Evolutionary conservation across 2,888 invertebrate species (phyloP), one percentile per base, ranked within the genome.

Genomic region (Polyommatus iphigenia): DNA sequence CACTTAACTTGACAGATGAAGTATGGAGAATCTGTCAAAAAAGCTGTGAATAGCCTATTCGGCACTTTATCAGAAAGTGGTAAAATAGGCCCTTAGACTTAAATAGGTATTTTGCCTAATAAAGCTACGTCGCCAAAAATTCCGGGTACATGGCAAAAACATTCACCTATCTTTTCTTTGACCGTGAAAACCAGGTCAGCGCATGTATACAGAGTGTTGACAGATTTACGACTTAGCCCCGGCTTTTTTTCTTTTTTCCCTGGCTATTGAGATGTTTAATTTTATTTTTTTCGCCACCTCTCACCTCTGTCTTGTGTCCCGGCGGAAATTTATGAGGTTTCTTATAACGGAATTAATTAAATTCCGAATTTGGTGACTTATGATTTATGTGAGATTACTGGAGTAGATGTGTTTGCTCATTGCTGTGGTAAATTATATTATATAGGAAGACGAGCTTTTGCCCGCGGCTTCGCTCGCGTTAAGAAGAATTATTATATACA

Each of bases 81-180:
- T 24, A 24, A 24, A 24, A 24, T 24, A 24, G 24, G 24, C 24
- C 24, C 24, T 24, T 24, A 24, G 24, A 24, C 24, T 24, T 24
- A 24, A 24, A 24, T 24, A 24, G 24, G 24, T 24, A 24, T 62
- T 62, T 62, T 62, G 13, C 24, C 3, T 10, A 24, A 20, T 10
- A 62, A 15, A 24, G 24, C 62, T 62, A 62, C 62, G 62, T 62
- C 24, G 13, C 24, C 13, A 62, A 62, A 29, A 18, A 67, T 67
- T 67, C 18, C 67, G 67, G 3, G 24, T 2, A 18, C 6, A 24
- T 13, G 29, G 67, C 29, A 29, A 67, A 67, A 29, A 15, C 18
- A 62, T 62, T 62, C 62, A 62, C 62, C 62, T 62, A 62, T 67
- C 29, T 67, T 67, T 67, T 67, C 29, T 67, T 67, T 67, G 29